Evolutionary conservation across 2,888 invertebrate species (phyloP), one percentile per base, ranked within the genome.

Genomic region (Rhorus exstirpatorius): DNA sequence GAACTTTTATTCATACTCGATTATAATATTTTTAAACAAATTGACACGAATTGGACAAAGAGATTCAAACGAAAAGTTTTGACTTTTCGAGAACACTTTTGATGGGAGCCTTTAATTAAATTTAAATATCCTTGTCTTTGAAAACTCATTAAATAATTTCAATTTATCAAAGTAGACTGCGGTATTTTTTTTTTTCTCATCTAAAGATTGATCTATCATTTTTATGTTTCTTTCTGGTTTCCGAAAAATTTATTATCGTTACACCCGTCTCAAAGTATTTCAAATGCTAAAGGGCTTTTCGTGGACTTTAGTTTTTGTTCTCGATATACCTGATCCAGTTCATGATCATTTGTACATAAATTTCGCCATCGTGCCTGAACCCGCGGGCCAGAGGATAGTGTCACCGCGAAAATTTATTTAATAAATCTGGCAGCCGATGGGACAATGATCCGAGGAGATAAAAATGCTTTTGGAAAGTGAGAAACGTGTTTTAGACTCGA

Each of bases 381-480:
- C 51, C 58, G 51, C 77, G 6, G 60, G 55, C 71, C 61, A 63
- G 83, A 83, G 82, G 74, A 67, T 84, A 86, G 85, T 87, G 88
- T 87, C 87, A 84, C 85, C 78, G 86, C 84, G 86, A 83, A 86
- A 86, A 84, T 85, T 89, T 87, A 90, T 88, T 89, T 89, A 90
- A 89, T 87, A 88, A 89, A 89, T 89, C 88, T 87, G 87, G 85
- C 88, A 74, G 81, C 58, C 86, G 79, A 71, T 84, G 10, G 3
- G 84, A 83, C 81, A 65, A 83, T 86, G 87, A 86, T 86, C 85
- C 85, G 79, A 65, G 83, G 85, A 74, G 86, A 87, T 85, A 87
- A 88, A 88, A 86, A 86, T 88, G 85, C 87, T 86, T 86, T 79
- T 74, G 88, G 86, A 86, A 87, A 80, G 84, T 83, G 76, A 46